phyloP scores from a whole-genome alignment of 2,888 invertebrate genomes.

The Plagodis pulveraria region DNA sequence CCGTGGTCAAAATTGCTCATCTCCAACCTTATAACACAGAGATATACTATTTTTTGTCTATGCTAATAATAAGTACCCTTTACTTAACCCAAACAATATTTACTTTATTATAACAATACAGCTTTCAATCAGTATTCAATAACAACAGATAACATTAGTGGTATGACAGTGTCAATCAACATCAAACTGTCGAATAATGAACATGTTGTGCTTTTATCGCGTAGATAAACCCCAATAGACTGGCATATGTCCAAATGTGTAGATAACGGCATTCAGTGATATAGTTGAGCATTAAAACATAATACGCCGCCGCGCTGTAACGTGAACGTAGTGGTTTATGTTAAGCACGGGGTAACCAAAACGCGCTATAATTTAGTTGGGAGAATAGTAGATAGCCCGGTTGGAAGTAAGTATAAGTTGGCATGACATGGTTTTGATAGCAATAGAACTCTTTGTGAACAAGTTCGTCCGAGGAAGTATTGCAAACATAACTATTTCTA shows the following conservation, averaged over 20 bases:
- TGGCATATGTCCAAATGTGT: constrained; percentile 47
- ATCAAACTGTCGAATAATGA: constrained; percentile 20
- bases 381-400: too few relatives aligned
- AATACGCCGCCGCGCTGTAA: not conserved
- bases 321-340: constrained; percentile 10
- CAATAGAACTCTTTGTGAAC: too few relatives aligned
- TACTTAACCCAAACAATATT: too few relatives aligned
- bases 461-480: too few relatives aligned
- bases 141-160: constrained; percentile 14
- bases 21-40: too few relatives aligned
- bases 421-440: too few relatives aligned
- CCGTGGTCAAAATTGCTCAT: too few relatives aligned
- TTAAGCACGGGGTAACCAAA: not conserved
- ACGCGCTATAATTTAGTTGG: not conserved
- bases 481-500: too few relatives aligned
- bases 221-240: constrained; percentile 34
- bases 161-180: constrained; percentile 25
- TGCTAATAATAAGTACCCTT: too few relatives aligned
- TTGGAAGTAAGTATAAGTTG: too few relatives aligned
- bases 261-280: constrained; percentile 23
- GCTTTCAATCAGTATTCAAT: constrained; percentile 14
- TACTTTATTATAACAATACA: not conserved
- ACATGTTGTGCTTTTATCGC: constrained; percentile 32
- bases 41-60: too few relatives aligned
- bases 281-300: constrained; percentile 1